Base-by-base conservation (phyloP, 2,113 vertebrate genomes). In the Mesitornis unicolor region DNA sequence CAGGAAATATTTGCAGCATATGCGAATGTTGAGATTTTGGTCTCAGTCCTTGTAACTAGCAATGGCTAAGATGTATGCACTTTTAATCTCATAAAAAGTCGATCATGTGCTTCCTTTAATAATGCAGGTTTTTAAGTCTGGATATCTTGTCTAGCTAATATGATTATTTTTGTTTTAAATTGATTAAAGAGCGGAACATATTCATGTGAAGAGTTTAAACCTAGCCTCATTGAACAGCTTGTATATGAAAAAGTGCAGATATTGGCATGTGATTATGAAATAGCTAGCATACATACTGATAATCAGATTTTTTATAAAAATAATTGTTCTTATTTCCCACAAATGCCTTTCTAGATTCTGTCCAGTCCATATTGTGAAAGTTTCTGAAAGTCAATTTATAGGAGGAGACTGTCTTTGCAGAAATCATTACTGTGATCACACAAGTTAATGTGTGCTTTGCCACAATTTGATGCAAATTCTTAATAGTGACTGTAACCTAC, bases 401-500 rank as follows among this genome's bases (percentile, higher is more conserved):
- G 51, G 35, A 87, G 78, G 43, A 60, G 9, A 15, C 22, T 63
- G 42, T 42, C 45, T 77, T 54, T 47, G 45, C 9, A 51, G 22
- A 74, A 81, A 13, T 59, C 0, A 0, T 50, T 83, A 15, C 11
- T 56, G 21, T 61, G 24, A n/a, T n/a, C n/a, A n/a, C n/a, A n/a
- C n/a, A n/a, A 43, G 35, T 89, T 84, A 69, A 22, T 1, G 0
- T 22, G 25, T 59, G 42, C 74, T 94, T 89, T 91, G 31, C 35
- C 0, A 2, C 61, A 29, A 11, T 78, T 77, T 43, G 7, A 3
- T 81, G 24, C 11, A 5, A 70, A 19, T 60, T 74, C 45, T 33
- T 69, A 25, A 35, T 54, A 74, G 20, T 9, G 11, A 70, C 24
- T 50, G 13, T 61, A 86, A 60, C 16, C 18, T 59, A 45, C 10